Evolutionary conservation across 35 echinoderm and acorn worm species (phyloP), one percentile per base, ranked within the genome.

Genomic region (Lytechinus pictus): DNA sequence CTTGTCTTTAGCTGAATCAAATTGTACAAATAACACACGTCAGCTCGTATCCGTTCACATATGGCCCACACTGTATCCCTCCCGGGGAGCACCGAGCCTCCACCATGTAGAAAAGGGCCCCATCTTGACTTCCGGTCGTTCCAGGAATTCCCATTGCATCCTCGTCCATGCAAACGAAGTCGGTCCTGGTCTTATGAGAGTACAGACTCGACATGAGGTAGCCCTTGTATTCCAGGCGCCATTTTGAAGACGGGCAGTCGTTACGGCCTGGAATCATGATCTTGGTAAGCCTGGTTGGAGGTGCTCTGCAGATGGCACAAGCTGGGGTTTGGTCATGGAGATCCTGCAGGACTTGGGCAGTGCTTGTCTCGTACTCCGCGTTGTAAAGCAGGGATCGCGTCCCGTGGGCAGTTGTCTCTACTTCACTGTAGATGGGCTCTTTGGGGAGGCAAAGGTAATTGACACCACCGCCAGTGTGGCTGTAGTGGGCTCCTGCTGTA

Each of bases 21-120:
- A 52, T 94, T 9, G 96, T 96, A 55, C 96, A 97, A 9, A 97
- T 95, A 16, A 61, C 96, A 89, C 96, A 97, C 27, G 96, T 96
- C 4, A 97, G 92, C 92, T 97, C 95, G 51, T 86, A 60, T 7
- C 96, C 96, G 79, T 86, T 53, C 16, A 94, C 92, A 94, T 97
- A 97, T 79, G 96, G 96, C 5, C 61, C 90, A 79, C 96, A 95
- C 2, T 90, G 96, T 21, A 97, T 54, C 55, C 96, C 94, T 54
- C 54, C 54, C 27, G 29, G 61, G 28, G 27, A 57, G 86, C 96
- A 97, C 10, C 95, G 90, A n/a, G 95, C 61, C 89, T 97, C 95
- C 21, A 97, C 96, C 55, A 91, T 57, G 54, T 96, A 97, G 79
- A 97, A 94, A 1, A 94, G 54, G 53, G 91, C 91, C 4, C 95